Conservation (phyloP, 2,113 vertebrate species). For the Bubo blakistoni region DNA sequence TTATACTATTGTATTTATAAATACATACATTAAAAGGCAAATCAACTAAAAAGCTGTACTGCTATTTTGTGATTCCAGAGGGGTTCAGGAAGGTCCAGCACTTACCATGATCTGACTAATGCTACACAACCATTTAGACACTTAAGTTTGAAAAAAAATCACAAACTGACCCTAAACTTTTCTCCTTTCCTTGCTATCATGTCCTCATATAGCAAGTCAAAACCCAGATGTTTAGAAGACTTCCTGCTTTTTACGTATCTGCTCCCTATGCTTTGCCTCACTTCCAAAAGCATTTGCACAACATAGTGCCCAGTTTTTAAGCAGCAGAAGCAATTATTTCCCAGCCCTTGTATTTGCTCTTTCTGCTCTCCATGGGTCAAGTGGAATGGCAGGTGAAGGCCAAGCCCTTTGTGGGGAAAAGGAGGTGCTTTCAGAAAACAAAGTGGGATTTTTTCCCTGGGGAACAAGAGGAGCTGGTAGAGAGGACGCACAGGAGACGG, state of each 20-base stretch:
- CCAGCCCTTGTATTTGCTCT: background rate
- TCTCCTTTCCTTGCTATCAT: background rate
- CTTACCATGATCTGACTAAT: background rate
- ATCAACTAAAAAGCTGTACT: background rate
- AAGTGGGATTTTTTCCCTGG: background rate
- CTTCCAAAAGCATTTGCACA: background rate
- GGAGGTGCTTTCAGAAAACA: background rate
- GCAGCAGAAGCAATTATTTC: rapidly evolving
- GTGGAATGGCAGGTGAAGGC: background rate
- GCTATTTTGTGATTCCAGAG: background rate
- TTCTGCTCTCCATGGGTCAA: background rate
- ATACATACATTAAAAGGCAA: background rate
- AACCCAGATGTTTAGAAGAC: background rate
- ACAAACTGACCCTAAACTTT: background rate
- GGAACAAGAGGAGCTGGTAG: background rate
- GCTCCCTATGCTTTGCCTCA: background rate
- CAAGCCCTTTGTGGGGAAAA: background rate
- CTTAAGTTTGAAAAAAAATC: background rate
- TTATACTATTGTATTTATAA: background rate
- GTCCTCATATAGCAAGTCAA: background rate
- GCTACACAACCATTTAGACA: background rate
- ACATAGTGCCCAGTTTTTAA: background rate
- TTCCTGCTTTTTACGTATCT: background rate
- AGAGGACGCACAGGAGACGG: background rate
- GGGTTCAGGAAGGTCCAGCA: background rate